Conservation (phyloP, 2,797 vertebrate genomes). For the Morelia viridis region DNA sequence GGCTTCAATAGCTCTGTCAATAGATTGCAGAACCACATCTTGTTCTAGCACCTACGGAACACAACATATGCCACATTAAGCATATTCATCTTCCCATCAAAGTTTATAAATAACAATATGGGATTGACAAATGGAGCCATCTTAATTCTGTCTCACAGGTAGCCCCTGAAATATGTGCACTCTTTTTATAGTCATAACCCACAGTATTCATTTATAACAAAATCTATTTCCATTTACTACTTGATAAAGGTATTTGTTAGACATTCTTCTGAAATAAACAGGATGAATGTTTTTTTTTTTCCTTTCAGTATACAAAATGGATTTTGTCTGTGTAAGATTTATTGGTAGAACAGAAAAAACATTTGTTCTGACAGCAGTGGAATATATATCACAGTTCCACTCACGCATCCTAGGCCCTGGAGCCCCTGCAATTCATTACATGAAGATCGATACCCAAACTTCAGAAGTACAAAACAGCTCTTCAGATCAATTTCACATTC, state of each 20-base stretch:
- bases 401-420: neutral
- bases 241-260: constrained; percentile 8
- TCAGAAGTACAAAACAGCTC: neutral
- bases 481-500: constrained; percentile 32
- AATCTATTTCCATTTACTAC: neutral
- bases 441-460: neutral
- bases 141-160: neutral
- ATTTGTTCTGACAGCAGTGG: constrained; percentile 15
- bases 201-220: neutral
- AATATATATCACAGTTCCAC: neutral
- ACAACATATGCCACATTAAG: neutral
- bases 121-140: neutral
- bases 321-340: constrained; percentile 3
- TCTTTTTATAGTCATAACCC: neutral
- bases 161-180: neutral
- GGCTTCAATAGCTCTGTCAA: constrained; percentile 95
- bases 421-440: neutral
- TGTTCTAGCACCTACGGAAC: constrained; percentile 83
- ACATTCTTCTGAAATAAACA: constrained; percentile 5
- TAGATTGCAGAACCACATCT: constrained; percentile 94
- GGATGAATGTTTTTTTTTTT: neutral
- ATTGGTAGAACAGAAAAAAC: neutral
- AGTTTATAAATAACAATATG: neutral
- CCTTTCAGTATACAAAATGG: neutral
- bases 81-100: neutral